Conservation (phyloP, 2,888 invertebrate species). For the Camponotus fellah region DNA sequence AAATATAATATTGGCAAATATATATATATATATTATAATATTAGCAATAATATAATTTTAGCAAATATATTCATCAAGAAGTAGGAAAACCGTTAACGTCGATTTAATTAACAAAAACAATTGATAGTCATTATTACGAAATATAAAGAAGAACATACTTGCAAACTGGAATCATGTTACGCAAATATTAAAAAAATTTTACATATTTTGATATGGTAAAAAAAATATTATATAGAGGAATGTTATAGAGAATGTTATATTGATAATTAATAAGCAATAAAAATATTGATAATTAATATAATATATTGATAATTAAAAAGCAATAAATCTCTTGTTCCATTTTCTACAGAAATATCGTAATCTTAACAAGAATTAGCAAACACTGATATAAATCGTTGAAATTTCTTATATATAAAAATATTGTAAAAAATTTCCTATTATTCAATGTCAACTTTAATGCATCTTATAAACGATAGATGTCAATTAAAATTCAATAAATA, state of each 20-base stretch:
- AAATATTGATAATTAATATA: too few species aligned
- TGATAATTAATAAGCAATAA: too few species aligned
- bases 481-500: neutral
- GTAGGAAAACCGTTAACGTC: neutral
- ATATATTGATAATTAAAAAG: too few species aligned
- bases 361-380: neutral
- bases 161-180: neutral
- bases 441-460: neutral
- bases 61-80: conserved; percentile 54
- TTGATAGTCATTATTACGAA: neutral
- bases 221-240: too few species aligned
- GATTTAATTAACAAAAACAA: neutral
- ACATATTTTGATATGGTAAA: neutral
- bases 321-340: neutral
- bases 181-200: neutral
- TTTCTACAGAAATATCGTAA: neutral
- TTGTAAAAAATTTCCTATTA: neutral
- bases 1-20: conserved; percentile 51
- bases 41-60: conserved; percentile 1
- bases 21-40: conserved; percentile 18
- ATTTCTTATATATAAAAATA: neutral
- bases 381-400: neutral
- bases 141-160: neutral
- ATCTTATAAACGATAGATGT: neutral
- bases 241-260: too few species aligned